Evolutionary conservation across 2,797 vertebrate genomes (phyloP), one percentile per base, ranked within the genome.

Genomic region (Rhinella marina): DNA sequence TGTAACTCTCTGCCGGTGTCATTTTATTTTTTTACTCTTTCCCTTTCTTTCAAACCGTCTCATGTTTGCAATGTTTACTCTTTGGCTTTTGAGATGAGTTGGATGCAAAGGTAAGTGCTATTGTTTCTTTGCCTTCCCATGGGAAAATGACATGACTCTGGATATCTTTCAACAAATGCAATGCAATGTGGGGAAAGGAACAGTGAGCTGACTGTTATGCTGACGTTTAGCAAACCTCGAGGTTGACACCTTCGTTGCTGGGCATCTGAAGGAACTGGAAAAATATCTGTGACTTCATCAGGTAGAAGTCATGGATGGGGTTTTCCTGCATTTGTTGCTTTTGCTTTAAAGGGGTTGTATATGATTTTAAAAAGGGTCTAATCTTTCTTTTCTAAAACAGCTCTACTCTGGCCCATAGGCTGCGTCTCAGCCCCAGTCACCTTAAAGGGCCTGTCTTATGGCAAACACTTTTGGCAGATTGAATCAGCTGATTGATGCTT

Each of bases 111-210:
- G 93, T 95, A 95, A 92, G 90, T 91, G 91, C 92, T 89, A 92
- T 94, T 95, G 93, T 95, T 93, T 92, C 93, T 92, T 92, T 91
- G 93, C 84, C 95, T 96, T 96, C 95, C 95, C 95, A 95, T 96
- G 95, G 95, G 95, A 96, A 96, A 95, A 90, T 89, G 91, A 92
- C 86, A 82, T 21, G 54, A 78, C 90, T 93, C 92, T 94, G 93
- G 93, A 94, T 91, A 88, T 86, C 90, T 90, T 91, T 94, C 94
- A 94, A 93, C 88, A 93, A 90, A 93, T 87, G 41, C 50, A 86
- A 90, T 87, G 41, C 27, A 86, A 90, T 92, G 94, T 94, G 93
- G 93, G 94, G 90, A 93, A 90, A 93, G 91, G 72, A 91, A 91
- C 89, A 93, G 90, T 84, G 91, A 89, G 91, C 88, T 90, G 91